Percentiles rank a stretch among this genome's conserved stretches.
These are phyloP conservation scores for Caenorhabditis remanei DNA, from an alignment of 1,140 invertebrate genomes.

Conservation along the genomic window DNA sequence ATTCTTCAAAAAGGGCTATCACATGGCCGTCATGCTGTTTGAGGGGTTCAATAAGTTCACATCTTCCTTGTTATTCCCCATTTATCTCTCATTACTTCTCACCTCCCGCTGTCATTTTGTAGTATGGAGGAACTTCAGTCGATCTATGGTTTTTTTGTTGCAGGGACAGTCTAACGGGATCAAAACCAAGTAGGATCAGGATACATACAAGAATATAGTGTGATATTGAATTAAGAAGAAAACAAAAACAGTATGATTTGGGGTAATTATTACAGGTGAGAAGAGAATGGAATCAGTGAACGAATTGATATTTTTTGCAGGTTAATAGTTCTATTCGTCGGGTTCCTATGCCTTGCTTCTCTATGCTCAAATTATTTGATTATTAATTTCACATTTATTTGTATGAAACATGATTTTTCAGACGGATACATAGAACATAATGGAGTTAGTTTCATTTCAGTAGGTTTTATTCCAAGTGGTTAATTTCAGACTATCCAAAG, in stretches of 20 bases:
- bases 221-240: no score
- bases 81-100: neutral
- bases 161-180: no score
- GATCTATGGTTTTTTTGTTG: neutral
- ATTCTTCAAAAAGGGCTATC: neutral
- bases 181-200: no score
- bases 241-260: neutral
- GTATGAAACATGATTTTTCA: conserved; percentile 54
- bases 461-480: neutral
- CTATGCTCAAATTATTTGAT: conserved; percentile 57
- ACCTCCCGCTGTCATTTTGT: neutral
- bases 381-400: conserved; percentile 60
- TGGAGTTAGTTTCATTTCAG: neutral
- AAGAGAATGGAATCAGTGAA: no score
- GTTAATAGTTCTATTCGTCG: conserved; percentile 6
- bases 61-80: neutral
- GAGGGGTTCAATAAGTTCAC: conserved; percentile 31
- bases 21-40: conserved; percentile 31
- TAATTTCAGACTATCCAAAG: conserved; percentile 9
- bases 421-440: neutral
- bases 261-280: conserved; percentile 34
- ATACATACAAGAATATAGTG: no score
- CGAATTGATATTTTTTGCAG: neutral
- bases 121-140: conserved; percentile 24
- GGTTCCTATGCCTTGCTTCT: conserved; percentile 45